Conservation (phyloP, 2,797 vertebrate species). For the Dermochelys coriacea region DNA sequence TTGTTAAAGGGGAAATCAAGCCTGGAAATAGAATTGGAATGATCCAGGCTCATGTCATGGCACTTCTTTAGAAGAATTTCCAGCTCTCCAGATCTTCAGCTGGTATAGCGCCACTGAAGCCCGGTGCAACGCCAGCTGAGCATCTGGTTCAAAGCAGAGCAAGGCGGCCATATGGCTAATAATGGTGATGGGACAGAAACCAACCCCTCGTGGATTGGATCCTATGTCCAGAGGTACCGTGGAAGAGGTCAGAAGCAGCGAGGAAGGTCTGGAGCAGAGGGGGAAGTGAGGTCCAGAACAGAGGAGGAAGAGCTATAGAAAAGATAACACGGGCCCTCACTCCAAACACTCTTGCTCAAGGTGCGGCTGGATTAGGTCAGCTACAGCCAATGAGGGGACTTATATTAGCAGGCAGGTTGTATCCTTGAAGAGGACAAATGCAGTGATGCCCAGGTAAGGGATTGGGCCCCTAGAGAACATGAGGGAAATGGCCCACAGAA, state of each 20-base stretch:
- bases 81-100: neutral
- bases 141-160: neutral
- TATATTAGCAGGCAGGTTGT: neutral
- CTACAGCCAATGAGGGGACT: neutral
- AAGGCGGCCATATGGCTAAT: neutral
- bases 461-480: neutral
- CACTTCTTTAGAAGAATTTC: neutral
- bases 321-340: neutral
- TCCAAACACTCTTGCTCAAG: neutral
- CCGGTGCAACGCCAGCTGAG: neutral
- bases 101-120: neutral
- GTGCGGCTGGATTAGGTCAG: neutral
- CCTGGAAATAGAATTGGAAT: neutral
- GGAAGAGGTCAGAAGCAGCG: neutral
- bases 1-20: neutral
- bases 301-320: neutral
- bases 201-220: neutral
- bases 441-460: neutral
- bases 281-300: neutral
- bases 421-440: neutral
- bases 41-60: neutral
- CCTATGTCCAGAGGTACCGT: neutral
- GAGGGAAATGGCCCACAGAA: neutral
- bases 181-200: neutral
- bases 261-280: neutral